These are phyloP conservation scores for Ganaspis brasiliensis DNA, from an alignment of 2,888 invertebrate species.

Conservation along the genomic window DNA sequence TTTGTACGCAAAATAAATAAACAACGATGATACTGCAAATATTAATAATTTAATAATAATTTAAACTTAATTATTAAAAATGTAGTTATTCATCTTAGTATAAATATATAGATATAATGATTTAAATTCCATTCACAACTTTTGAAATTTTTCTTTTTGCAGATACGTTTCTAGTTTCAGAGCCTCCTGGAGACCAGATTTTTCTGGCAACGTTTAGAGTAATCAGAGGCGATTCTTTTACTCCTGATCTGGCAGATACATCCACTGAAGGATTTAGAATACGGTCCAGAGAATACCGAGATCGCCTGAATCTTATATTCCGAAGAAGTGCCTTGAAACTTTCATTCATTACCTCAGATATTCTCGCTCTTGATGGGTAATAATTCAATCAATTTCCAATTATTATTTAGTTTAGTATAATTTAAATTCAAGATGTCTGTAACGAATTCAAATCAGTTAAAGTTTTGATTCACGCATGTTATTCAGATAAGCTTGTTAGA, in stretches of 20 bases:
- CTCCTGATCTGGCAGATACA: conserved; percentile 85
- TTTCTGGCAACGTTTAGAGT: conserved; percentile 92
- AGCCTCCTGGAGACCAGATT: conserved; percentile 89
- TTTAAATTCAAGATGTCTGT: no score
- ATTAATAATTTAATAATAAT: no score
- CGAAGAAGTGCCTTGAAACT: conserved; percentile 88
- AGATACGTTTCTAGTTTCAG: conserved; percentile 89
- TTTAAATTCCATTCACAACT: no score
- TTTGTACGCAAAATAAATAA: no score
- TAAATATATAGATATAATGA: no score
- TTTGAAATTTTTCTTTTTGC: conserved; percentile 72
- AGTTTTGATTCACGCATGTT: no score
- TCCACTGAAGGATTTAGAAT: conserved; percentile 87
- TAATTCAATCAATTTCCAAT: conserved; percentile 61
- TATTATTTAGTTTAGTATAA: neutral
- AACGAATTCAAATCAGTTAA: no score
- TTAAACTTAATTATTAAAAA: no score
- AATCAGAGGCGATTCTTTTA: conserved; percentile 86
- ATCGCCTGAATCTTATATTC: conserved; percentile 88
- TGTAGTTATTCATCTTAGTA: no score
- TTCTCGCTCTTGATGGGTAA: conserved; percentile 93
- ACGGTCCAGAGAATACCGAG: conserved; percentile 88
- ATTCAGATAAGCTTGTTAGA: no score
- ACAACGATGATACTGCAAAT: no score
- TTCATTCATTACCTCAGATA: conserved; percentile 90